Evolutionary conservation across 2,113 vertebrate species (phyloP).

Genomic region (cat (Felis catus)): F.catus_Fca126_mat1.0 CM031421.1:27269501-27270000

Average conservation of each 20-base stretch:
- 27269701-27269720: not conserved
- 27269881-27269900: not conserved
- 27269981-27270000: not conserved
- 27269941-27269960: not conserved
- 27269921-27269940: not conserved
- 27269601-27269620: not conserved
- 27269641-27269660: not conserved
- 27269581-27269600: not conserved
- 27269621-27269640: not conserved
- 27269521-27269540: not conserved
- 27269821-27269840: not conserved
- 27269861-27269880: not conserved
- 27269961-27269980: not conserved
- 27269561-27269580: not conserved
- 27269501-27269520: fast-evolving
- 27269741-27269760: fast-evolving
- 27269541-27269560: not conserved
- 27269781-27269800: not conserved
- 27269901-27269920: not conserved
- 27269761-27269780: not conserved
- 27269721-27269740: not conserved
- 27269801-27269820: not conserved
- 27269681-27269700: not conserved
- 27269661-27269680: not conserved
- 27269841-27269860: not conserved